Percentiles rank a stretch among this genome's conserved stretches.
phyloP scores from a whole-genome alignment of 2,888 invertebrate species.

The Parnassius orleans region DNA sequence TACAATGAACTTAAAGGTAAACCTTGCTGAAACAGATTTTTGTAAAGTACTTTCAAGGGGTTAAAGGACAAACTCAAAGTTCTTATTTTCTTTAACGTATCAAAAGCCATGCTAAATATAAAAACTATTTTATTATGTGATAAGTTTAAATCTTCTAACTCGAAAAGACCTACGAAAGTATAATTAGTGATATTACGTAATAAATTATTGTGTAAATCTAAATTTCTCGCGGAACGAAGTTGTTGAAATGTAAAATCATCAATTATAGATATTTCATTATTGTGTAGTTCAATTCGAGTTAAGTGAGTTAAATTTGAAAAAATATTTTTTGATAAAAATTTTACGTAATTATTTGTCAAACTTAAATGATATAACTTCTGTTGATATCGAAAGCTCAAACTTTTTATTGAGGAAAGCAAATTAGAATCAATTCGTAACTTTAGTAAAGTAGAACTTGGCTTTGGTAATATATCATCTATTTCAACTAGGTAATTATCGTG shows the following conservation, averaged over 20 bases:
- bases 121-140: slow-evolving; percentile 85
- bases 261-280: slow-evolving; percentile 89
- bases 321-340: slow-evolving; percentile 84
- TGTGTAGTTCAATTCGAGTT: slow-evolving; percentile 87
- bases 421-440: slow-evolving; percentile 91
- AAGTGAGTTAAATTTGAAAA: slow-evolving; percentile 88
- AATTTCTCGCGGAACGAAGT: slow-evolving; percentile 86
- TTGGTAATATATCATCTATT: slow-evolving; percentile 89
- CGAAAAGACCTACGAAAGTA: slow-evolving; percentile 88
- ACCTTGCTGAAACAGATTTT: slow-evolving; percentile 88
- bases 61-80: slow-evolving; percentile 91
- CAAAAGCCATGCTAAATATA: slow-evolving; percentile 88
- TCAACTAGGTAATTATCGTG: slow-evolving; percentile 89
- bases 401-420: slow-evolving; percentile 85
- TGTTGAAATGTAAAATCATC: slow-evolving; percentile 90
- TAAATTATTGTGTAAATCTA: slow-evolving; percentile 89
- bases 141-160: slow-evolving; percentile 89
- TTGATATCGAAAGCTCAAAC: slow-evolving; percentile 87
- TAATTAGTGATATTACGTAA: slow-evolving; percentile 85
- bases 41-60: slow-evolving; percentile 85
- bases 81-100: slow-evolving; percentile 87
- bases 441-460: slow-evolving; percentile 84
- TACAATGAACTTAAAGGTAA: slow-evolving; percentile 87
- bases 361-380: slow-evolving; percentile 91
- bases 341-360: slow-evolving; percentile 89